Base-by-base conservation (phyloP, 2,113 vertebrate genomes). In the Mola mola region DNA sequence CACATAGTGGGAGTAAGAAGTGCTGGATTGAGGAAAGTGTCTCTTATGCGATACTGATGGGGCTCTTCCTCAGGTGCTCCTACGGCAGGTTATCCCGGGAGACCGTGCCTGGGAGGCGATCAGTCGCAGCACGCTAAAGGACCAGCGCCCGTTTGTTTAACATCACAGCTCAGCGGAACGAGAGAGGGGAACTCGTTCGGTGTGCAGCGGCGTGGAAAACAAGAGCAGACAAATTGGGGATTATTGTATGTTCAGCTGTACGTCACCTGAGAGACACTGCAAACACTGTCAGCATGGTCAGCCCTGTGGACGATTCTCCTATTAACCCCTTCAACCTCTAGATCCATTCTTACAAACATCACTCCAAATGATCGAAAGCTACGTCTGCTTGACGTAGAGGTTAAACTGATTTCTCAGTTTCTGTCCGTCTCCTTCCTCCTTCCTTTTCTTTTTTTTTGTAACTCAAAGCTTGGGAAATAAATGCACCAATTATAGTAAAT, bases 1-100 rank as follows among this genome's bases (percentile, higher is more conserved):
- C 66, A 82, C 41, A 44, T 52, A 52, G 59, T 57, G 22, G 79
- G 74, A 79, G 66, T 72, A 73, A 60, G 52, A 60, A 68, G 59
- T 1, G 28, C 51, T 58, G 78, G 66, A 65, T 53, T 48, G 40
- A 43, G 56, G 55, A 60, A 58, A 81, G 49, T 0, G 12, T 51
- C 19, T 68, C 51, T 47, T 75, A 42, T 38, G 36, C 20, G 55
- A 76, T 26, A 19, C 28, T 25, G 41, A 59, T 46, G 9, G 52
- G 41, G 44, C 19, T 19, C 22, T 33, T 56, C 50, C 42, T 40
- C 8, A 4, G 26, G 48, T 60, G 58, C 42, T 61, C 34, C 57
- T 24, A 28, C 4, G 13, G 51, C 36, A 12, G 5, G 15, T 48
- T 50, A 49, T 16, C 17, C 2, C 7, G 46, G 20, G 36, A n/a